Evolutionary conservation across 1,140 invertebrate genomes (phyloP).

Genomic region (Hyphantria cunea): DNA sequence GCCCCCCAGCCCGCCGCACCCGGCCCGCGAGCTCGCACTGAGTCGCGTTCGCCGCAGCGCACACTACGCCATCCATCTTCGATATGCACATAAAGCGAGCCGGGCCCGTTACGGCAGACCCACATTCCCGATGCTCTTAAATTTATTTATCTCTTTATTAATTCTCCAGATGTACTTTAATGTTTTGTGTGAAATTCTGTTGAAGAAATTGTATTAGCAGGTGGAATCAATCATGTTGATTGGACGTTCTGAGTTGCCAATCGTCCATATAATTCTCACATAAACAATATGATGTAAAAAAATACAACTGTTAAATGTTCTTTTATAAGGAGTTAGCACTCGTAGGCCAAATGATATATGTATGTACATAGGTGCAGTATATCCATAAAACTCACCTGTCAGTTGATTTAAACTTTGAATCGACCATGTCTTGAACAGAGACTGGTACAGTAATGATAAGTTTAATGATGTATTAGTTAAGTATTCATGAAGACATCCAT

Average conservation of each 20-base stretch:
- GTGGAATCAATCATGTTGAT: constrained; percentile 22
- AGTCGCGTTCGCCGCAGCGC: constrained; percentile 38
- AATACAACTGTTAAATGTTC: no score
- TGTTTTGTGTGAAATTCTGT: constrained; percentile 58
- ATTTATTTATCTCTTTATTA: constrained; percentile 82
- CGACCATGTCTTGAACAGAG: no score
- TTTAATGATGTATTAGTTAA: no score
- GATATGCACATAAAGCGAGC: constrained; percentile 79
- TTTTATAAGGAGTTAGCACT: no score
- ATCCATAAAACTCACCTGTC: no score
- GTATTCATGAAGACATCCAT: no score
- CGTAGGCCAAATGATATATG: no score
- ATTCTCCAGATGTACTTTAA: constrained; percentile 77
- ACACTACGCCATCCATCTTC: constrained; percentile 75
- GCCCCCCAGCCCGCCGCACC: constrained; percentile 21
- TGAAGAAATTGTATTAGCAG: constrained; percentile 14
- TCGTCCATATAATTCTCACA: no score
- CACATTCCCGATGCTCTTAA: constrained; percentile 77
- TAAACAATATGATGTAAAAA: no score
- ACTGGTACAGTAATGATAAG: no score
- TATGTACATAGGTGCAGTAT: no score
- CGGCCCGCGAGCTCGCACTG: constrained; percentile 22
- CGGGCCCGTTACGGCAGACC: constrained; percentile 76
- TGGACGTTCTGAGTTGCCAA: not conserved
- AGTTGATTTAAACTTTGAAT: no score